phyloP scores from a whole-genome alignment of 2,113 vertebrate genomes.

The Xyrauchen texanus region DNA sequence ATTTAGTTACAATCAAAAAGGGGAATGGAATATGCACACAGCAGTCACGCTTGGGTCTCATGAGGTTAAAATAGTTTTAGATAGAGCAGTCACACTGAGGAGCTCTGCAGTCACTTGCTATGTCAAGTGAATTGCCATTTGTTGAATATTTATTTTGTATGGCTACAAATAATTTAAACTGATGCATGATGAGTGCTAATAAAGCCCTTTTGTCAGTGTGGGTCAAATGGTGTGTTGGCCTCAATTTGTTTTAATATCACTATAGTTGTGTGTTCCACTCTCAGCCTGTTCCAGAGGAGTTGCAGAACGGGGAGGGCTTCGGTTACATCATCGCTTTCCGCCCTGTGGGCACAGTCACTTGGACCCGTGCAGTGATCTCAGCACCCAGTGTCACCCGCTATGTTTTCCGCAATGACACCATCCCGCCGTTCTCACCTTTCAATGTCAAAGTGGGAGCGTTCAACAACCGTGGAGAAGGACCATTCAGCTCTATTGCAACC shows the following conservation, averaged over 20 bases:
- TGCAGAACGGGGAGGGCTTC: constrained; percentile 93
- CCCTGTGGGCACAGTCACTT: constrained; percentile 78
- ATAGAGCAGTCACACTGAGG: too few relatives aligned
- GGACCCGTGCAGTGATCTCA: constrained; percentile 90
- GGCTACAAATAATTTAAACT: not conserved
- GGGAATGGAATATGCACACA: too few relatives aligned
- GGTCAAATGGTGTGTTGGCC: constrained; percentile 68
- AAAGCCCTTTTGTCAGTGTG: constrained; percentile 36
- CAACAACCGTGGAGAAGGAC: constrained; percentile 92
- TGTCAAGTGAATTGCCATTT: not conserved
- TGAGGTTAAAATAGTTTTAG: not conserved
- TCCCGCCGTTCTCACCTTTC: constrained; percentile 87
- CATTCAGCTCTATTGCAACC: constrained; percentile 84
- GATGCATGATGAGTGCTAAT: not conserved
- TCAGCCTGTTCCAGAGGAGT: constrained; percentile 91
- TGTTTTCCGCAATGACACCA: constrained; percentile 88
- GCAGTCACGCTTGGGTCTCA: too few relatives aligned
- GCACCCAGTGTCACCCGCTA: constrained; percentile 80
- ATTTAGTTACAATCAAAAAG: too few relatives aligned
- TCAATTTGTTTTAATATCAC: constrained; percentile 84
- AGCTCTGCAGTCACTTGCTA: not conserved
- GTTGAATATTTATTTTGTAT: not conserved
- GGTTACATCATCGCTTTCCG: constrained; percentile 94
- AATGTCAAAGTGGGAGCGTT: constrained; percentile 92
- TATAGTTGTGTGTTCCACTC: constrained; percentile 81